Conservation (phyloP, 2,797 vertebrate species). For the Neoniphon sammara region DNA sequence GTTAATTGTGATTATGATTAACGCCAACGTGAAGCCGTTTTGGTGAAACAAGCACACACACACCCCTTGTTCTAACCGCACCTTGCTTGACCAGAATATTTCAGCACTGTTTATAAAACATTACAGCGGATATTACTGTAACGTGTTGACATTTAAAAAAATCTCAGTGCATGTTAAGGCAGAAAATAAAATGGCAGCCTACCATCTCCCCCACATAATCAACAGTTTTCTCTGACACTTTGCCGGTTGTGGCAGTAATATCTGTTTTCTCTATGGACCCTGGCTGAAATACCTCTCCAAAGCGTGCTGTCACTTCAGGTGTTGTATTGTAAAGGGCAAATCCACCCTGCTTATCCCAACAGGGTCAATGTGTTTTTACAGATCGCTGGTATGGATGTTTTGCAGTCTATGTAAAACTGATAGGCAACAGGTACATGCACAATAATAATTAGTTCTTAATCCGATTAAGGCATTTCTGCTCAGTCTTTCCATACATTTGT, state of each 20-base stretch:
- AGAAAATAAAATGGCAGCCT: slow-evolving; percentile 11
- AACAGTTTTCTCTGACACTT: slow-evolving; percentile 59
- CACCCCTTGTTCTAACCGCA: neutral
- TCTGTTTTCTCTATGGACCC: slow-evolving; percentile 20
- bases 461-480: too few species aligned
- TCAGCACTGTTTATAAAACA: neutral
- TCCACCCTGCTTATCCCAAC: slow-evolving; percentile 22
- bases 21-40: neutral
- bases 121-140: neutral
- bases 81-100: neutral
- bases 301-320: slow-evolving; percentile 62
- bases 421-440: neutral
- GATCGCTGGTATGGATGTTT: slow-evolving; percentile 19
- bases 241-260: slow-evolving; percentile 6
- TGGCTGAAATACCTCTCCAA: slow-evolving; percentile 40
- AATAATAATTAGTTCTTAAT: neutral
- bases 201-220: slow-evolving; percentile 11
- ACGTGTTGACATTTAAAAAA: neutral
- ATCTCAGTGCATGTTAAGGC: slow-evolving; percentile 1
- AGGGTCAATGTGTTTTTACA: slow-evolving; percentile 28
- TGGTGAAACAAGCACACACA: neutral
- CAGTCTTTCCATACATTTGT: too few species aligned
- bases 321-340: slow-evolving; percentile 71
- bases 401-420: neutral
- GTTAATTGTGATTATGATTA: slow-evolving; percentile 38